Conservation (phyloP, 1,140 invertebrate species). For the Cephus cinctus region DNA sequence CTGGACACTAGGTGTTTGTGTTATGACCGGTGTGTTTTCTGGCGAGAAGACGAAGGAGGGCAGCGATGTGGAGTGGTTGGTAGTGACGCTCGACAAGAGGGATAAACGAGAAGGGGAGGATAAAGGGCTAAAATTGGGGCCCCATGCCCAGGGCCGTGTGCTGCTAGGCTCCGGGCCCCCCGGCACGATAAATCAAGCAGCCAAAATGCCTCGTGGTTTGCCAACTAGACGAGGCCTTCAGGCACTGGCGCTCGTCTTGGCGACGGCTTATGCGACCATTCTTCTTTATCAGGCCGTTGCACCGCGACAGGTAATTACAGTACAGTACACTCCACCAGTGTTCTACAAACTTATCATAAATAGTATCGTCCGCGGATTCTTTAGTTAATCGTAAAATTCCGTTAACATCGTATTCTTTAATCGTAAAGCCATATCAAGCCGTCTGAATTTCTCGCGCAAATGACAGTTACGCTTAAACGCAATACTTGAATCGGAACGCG, state of each 20-base stretch:
- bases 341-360: too few species aligned
- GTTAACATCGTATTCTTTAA: too few species aligned
- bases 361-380: too few species aligned
- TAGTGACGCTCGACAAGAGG: conserved; percentile 24
- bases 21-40: conserved; percentile 39
- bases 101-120: not conserved
- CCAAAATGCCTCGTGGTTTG: conserved; percentile 48
- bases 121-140: conserved; percentile 24
- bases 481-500: too few species aligned
- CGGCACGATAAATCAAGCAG: not conserved
- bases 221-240: conserved; percentile 48
- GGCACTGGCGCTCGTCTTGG: conserved; percentile 45
- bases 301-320: conserved; percentile 59
- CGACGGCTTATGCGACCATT: conserved; percentile 63
- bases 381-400: too few species aligned
- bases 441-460: too few species aligned
- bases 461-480: too few species aligned
- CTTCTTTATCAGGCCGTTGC: conserved; percentile 64
- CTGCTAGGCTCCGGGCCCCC: conserved; percentile 11
- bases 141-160: conserved; percentile 23
- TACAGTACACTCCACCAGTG: too few species aligned
- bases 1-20: too few species aligned
- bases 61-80: conserved; percentile 34
- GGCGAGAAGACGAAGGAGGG: conserved; percentile 29
- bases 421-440: too few species aligned